Evolutionary conservation across 1,140 invertebrate species (phyloP), one percentile per base, ranked within the genome.

Genomic region (Cotesia chilonis): DNA sequence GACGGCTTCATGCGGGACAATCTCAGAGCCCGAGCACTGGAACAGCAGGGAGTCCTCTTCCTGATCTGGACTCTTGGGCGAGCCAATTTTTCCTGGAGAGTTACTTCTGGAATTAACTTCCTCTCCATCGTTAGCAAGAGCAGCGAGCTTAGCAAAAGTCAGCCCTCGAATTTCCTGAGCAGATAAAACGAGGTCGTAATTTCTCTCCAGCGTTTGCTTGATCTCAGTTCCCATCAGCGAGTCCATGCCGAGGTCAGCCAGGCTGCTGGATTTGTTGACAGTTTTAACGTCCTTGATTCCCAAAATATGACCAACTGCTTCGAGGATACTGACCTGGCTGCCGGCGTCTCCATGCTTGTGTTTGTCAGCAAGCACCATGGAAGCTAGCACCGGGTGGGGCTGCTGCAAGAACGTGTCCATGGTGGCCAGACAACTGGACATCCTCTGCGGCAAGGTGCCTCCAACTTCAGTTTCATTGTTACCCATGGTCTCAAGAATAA

Each of bases 191-290:
- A 98, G 82, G 84, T 98, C 96, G 85, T 94, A 97, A 76, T 95
- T 95, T 68, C 96, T 90, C 83, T 99, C 97, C 6, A 99, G 85
- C 0, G 94, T 96, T 83, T 99, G 97, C 86, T 98, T 98, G 73
- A 99, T 96, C 88, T 99, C 98, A 0, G 98, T 96, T 68, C 96
- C 96, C 97, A 99, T 99, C 47, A 99, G 87, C 0, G 96, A 98
- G 81, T 99, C 98, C 91, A 99, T 95, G 61, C 98, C 97, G 5
- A 99, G 89, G 83, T 99, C 97, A 10, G 94, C 94, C 4, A 99
- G 87, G 20, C 91, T 94, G 0, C 92, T 89, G 4, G 90, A 89
- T 38, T 90, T 85, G 64, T 93, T 92, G 3, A 98, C 88, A 61
- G 91, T 92, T 69, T 90, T 92, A 0, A 91, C 81, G 79, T 98